Evolutionary conservation across 2,797 vertebrate species (phyloP).

Genomic region (Threskiornis aethiopicus): DNA sequence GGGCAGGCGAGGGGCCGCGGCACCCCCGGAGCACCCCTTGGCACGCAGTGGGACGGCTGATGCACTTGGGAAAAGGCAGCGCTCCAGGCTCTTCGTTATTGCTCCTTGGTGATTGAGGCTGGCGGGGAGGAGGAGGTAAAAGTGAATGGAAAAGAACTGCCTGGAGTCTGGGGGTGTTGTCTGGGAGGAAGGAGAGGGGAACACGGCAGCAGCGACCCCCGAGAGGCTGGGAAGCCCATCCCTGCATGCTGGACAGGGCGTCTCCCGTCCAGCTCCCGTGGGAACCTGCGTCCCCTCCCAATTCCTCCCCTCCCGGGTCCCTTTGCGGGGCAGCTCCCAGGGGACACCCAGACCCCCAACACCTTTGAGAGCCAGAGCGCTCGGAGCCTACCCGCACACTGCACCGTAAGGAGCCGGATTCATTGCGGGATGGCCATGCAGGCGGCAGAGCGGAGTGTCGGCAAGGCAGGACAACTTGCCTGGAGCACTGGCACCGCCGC

Average conservation of each 20-base stretch:
- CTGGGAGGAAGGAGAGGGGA: not conserved
- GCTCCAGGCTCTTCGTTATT: not conserved
- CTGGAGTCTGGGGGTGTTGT: not conserved
- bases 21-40: not conserved
- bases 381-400: fast-evolving
- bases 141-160: not conserved
- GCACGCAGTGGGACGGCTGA: not conserved
- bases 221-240: not conserved
- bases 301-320: not conserved
- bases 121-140: not conserved
- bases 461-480: not conserved
- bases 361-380: not conserved
- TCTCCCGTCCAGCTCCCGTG: fast-evolving
- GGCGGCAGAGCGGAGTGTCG: fast-evolving
- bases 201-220: fast-evolving
- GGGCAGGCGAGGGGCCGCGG: not conserved
- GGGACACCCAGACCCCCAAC: not conserved
- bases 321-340: not conserved
- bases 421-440: fast-evolving
- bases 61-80: not conserved
- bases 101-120: not conserved
- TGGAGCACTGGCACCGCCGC: fast-evolving
- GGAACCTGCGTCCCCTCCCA: not conserved
- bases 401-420: fast-evolving
- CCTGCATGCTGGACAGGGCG: fast-evolving